Evolutionary conservation across 2,797 vertebrate genomes (phyloP).

Genomic region (Chelon labrosus): DNA sequence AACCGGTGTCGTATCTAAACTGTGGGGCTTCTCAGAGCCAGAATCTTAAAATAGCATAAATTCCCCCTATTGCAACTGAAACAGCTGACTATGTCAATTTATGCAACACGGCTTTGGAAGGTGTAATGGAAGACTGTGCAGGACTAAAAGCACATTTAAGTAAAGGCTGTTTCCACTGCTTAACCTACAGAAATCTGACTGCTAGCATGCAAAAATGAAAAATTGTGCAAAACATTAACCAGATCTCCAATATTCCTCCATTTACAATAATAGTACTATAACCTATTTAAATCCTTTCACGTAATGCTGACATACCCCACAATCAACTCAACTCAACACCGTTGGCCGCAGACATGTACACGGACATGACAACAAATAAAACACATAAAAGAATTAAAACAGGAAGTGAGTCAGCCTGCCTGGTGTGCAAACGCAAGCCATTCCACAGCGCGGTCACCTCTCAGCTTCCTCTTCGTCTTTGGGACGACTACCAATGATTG

Average conservation of each 20-base stretch:
- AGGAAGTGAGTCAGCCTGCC: too few species aligned
- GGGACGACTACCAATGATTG: too few species aligned
- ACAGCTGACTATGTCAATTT: slow-evolving; percentile 33
- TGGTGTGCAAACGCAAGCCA: too few species aligned
- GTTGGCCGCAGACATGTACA: too few species aligned
- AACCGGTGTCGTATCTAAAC: slow-evolving; percentile 14
- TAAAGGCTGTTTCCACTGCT: slow-evolving; percentile 17
- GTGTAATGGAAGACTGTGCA: slow-evolving; percentile 21
- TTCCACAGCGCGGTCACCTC: too few species aligned
- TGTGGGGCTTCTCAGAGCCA: slow-evolving; percentile 5
- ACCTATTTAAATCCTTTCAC: slow-evolving; percentile 36
- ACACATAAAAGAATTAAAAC: too few species aligned
- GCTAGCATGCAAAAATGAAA: slow-evolving; percentile 2
- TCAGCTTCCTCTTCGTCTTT: too few species aligned
- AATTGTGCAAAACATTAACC: slow-evolving; percentile 24
- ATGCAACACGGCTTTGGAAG: slow-evolving; percentile 17
- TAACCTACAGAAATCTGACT: slow-evolving; percentile 37
- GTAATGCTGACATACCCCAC: slow-evolving; percentile 36
- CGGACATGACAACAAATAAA: too few species aligned
- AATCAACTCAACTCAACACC: neutral
- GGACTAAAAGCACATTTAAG: slow-evolving; percentile 37
- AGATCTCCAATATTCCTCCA: slow-evolving; percentile 22
- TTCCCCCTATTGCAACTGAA: slow-evolving; percentile 13
- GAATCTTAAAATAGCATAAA: slow-evolving; percentile 26
- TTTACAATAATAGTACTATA: slow-evolving; percentile 27